These are phyloP conservation scores for Drosophila lini DNA, from an alignment of 1,140 invertebrate genomes.

Conservation along the genomic window DNA sequence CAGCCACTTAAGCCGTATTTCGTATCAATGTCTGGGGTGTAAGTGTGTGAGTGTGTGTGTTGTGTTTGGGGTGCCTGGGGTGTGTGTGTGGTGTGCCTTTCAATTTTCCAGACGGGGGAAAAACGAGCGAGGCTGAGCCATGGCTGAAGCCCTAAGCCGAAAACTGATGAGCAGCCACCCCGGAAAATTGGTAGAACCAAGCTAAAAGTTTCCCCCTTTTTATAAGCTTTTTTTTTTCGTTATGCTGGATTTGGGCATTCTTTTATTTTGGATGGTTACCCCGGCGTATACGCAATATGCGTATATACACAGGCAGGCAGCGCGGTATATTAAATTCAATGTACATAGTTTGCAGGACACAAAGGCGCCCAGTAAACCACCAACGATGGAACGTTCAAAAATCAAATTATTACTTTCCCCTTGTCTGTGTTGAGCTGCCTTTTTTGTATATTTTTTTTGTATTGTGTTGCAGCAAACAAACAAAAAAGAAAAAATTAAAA, in stretches of 20 bases:
- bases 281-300: constrained; percentile 46
- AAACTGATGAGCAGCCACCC: constrained; percentile 51
- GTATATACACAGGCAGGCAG: background rate
- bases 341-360: constrained; percentile 25
- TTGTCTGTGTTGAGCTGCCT: background rate
- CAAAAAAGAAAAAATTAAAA: background rate
- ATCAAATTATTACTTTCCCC: constrained; percentile 52
- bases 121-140: constrained; percentile 27
- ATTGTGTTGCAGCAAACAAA: constrained; percentile 7
- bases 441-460: background rate
- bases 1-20: constrained; percentile 75
- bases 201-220: constrained; percentile 5
- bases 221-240: background rate
- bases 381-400: constrained; percentile 37
- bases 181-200: constrained; percentile 15
- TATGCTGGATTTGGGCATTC: constrained; percentile 19
- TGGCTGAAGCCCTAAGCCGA: constrained; percentile 28
- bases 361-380: constrained; percentile 25
- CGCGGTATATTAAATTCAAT: constrained; percentile 42
- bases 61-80: constrained; percentile 10
- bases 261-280: constrained; percentile 13
- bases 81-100: constrained; percentile 43
- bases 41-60: constrained; percentile 4
- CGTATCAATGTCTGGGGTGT: constrained; percentile 32
- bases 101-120: constrained; percentile 52